Conservation (phyloP, 2,888 invertebrate species). For the Thera britannica region DNA sequence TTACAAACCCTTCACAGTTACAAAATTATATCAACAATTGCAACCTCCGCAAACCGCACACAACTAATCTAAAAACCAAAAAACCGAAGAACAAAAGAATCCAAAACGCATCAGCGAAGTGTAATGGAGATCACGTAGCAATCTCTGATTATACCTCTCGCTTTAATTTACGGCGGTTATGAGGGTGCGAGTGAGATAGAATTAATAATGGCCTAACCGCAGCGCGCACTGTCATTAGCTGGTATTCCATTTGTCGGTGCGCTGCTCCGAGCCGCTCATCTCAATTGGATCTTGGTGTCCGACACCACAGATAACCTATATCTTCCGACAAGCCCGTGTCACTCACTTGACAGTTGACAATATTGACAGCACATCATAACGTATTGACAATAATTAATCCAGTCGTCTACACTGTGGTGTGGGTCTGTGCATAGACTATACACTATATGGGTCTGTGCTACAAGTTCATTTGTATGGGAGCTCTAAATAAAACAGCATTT, state of each 20-base stretch:
- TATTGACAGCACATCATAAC: not conserved
- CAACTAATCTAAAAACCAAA: conserved; percentile 69
- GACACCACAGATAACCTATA: conserved; percentile 19
- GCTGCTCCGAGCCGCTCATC: conserved; percentile 42
- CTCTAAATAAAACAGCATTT: too few species aligned
- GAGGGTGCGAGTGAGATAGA: conserved; percentile 71
- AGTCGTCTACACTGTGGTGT: too few species aligned
- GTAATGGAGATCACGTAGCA: conserved; percentile 83
- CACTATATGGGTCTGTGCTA: too few species aligned
- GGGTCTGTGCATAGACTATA: too few species aligned
- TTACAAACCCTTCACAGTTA: conserved; percentile 15
- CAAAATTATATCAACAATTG: conserved; percentile 35
- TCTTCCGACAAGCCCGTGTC: not conserved
- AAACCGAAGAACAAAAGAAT: conserved; percentile 69
- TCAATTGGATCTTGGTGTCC: conserved; percentile 35
- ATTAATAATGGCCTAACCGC: conserved; percentile 79
- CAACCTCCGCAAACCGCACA: conserved; percentile 58
- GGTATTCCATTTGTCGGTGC: conserved; percentile 67
- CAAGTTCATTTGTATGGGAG: too few species aligned
- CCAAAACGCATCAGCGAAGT: conserved; percentile 72
- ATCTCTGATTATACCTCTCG: conserved; percentile 71
- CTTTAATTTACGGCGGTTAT: conserved; percentile 65
- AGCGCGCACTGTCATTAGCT: conserved; percentile 76
- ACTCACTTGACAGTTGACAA: conserved; percentile 5
- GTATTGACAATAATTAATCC: not conserved